Evolutionary conservation across 2,888 invertebrate species (phyloP).

Genomic region (Apodemia zela): DNA sequence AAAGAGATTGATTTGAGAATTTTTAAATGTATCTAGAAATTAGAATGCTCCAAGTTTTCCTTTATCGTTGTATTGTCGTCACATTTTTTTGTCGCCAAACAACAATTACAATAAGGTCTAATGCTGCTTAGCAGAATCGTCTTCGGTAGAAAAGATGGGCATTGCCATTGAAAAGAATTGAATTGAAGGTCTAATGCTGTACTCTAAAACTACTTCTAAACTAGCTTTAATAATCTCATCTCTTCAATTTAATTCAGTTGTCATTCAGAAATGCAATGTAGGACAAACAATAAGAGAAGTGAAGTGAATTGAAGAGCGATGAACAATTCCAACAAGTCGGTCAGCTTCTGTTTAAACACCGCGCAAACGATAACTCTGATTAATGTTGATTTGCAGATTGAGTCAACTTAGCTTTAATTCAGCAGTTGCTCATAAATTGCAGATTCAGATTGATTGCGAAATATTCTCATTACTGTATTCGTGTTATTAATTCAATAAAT

Average conservation of each 20-base stretch:
- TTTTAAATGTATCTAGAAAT: too few relatives aligned
- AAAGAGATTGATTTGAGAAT: too few relatives aligned
- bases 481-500: background rate
- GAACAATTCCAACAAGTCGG: conserved; percentile 16
- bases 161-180: too few relatives aligned
- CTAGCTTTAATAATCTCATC: too few relatives aligned
- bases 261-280: conserved; percentile 2
- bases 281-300: conserved; percentile 9
- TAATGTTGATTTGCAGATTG: conserved; percentile 16
- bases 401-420: background rate
- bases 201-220: too few relatives aligned
- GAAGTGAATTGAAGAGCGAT: conserved; percentile 13
- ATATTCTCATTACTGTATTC: background rate
- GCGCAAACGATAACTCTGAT: conserved; percentile 13
- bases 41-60: too few relatives aligned
- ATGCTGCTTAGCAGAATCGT: too few relatives aligned
- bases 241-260: background rate
- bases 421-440: background rate
- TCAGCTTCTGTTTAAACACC: conserved; percentile 1
- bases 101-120: too few relatives aligned
- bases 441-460: background rate
- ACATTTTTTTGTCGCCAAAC: too few relatives aligned
- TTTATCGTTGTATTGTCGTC: too few relatives aligned
- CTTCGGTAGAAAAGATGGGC: too few relatives aligned
- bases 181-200: too few relatives aligned